phyloP scores from a whole-genome alignment of 2,888 invertebrate genomes.

The Iphiclides podalirius region DNA sequence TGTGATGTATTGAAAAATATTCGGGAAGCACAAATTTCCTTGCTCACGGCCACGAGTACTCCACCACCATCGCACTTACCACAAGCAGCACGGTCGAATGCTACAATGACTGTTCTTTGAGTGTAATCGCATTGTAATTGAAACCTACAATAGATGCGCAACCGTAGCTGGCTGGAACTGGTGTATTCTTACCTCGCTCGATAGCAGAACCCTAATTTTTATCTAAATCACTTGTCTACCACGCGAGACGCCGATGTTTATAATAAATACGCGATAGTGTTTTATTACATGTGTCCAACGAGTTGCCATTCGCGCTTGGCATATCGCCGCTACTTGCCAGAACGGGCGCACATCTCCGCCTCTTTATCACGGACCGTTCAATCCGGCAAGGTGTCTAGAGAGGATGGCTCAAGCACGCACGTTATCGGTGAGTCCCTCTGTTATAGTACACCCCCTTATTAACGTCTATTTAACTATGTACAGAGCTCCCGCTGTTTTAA shows the following conservation, averaged over 20 bases:
- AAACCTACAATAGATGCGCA: no score
- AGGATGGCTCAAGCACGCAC: background rate
- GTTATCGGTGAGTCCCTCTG: slow-evolving; percentile 17
- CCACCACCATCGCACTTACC: no score
- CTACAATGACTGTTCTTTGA: no score
- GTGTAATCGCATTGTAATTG: no score
- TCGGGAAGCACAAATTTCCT: no score
- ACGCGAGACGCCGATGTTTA: slow-evolving; percentile 45
- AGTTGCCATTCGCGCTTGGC: slow-evolving; percentile 10
- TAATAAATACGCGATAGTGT: slow-evolving; percentile 21
- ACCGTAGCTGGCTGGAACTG: no score
- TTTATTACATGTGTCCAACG: slow-evolving; percentile 13
- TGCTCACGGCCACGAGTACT: no score
- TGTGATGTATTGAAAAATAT: no score
- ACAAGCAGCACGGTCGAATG: no score
- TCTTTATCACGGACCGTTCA: background rate
- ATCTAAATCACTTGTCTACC: slow-evolving; percentile 46
- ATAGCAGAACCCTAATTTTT: slow-evolving; percentile 31
- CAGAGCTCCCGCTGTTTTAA: no score
- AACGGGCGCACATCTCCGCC: slow-evolving; percentile 1
- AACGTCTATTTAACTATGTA: no score
- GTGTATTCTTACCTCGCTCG: slow-evolving; percentile 13
- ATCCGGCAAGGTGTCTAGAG: background rate
- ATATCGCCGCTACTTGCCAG: background rate
- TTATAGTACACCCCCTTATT: background rate